phyloP scores from a whole-genome alignment of 2,888 invertebrate species.

The Trichogramma dendrolimi region DNA sequence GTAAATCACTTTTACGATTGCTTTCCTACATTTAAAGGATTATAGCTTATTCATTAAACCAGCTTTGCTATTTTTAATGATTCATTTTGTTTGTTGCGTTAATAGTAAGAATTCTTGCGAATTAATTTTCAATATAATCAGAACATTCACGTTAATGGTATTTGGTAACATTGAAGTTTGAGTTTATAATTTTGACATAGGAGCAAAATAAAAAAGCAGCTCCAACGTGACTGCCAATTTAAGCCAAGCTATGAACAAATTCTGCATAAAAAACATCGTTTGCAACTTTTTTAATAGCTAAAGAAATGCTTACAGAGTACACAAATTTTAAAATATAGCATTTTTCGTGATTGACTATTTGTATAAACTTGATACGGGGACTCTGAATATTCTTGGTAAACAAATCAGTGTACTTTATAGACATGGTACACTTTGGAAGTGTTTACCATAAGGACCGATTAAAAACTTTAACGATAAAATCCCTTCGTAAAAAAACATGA shows the following conservation, averaged over 20 bases:
- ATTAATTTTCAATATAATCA: conserved; percentile 16
- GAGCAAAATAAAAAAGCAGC: conserved; percentile 35
- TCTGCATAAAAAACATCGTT: conserved; percentile 24
- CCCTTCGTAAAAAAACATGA: conserved; percentile 24
- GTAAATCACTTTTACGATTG: conserved; percentile 21
- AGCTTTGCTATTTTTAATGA: conserved; percentile 18
- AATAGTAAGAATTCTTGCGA: conserved; percentile 9
- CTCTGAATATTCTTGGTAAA: conserved; percentile 19
- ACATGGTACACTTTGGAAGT: conserved; percentile 27
- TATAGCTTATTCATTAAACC: background rate
- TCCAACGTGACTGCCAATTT: conserved; percentile 30
- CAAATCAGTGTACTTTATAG: conserved; percentile 21
- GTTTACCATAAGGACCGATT: conserved; percentile 27
- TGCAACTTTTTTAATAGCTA: conserved; percentile 21
- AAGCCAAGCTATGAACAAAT: conserved; percentile 14
- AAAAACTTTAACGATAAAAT: conserved; percentile 20
- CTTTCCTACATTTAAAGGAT: conserved; percentile 9
- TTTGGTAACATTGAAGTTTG: conserved; percentile 24
- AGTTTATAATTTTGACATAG: conserved; percentile 35
- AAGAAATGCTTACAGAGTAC: conserved; percentile 18
- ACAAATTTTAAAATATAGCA: conserved; percentile 26
- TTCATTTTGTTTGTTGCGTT: background rate
- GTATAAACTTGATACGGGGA: conserved; percentile 7
- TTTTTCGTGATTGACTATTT: conserved; percentile 24
- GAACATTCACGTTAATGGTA: conserved; percentile 24